These are phyloP conservation scores for Lepidurus packardi DNA, from an alignment of 1,140 invertebrate species.

Conservation along the genomic window DNA sequence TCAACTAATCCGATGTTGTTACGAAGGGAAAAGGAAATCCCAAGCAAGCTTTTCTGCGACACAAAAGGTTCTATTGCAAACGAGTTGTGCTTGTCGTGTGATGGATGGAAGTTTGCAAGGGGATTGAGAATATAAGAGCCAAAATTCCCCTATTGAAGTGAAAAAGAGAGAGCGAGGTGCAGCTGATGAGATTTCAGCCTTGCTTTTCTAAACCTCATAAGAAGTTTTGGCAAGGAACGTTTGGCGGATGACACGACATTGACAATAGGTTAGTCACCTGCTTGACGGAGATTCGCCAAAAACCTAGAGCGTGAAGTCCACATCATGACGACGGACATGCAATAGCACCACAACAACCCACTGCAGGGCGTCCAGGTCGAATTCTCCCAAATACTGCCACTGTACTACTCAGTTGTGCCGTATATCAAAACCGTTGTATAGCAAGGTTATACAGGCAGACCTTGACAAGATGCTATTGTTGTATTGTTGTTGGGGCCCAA, in stretches of 20 bases:
- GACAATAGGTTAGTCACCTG: neutral
- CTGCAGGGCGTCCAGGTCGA: too few species aligned
- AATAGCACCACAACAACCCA: too few species aligned
- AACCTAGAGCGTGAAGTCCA: too few species aligned
- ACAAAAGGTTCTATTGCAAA: neutral
- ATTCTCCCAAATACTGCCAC: too few species aligned
- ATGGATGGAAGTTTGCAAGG: neutral
- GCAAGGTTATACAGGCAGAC: neutral
- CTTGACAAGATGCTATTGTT: conserved; percentile 12
- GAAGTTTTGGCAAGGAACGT: too few species aligned
- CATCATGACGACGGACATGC: too few species aligned
- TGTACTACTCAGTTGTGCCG: too few species aligned
- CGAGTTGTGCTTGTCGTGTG: neutral
- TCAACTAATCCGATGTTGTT: too few species aligned
- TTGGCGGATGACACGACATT: neutral
- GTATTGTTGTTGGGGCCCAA: neutral
- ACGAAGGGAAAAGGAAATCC: neutral
- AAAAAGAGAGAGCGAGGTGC: neutral
- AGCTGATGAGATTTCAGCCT: too few species aligned
- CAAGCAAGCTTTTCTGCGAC: neutral
- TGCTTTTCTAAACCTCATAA: too few species aligned
- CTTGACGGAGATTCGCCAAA: neutral
- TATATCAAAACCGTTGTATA: conserved; percentile 5
- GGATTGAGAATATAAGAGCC: neutral
- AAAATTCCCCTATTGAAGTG: neutral